Percentiles rank a stretch among this genome's conserved stretches.
These are phyloP conservation scores for Alouatta caraya DNA, from an alignment of 2,797 vertebrate genomes.

Conservation along the genomic window DNA sequence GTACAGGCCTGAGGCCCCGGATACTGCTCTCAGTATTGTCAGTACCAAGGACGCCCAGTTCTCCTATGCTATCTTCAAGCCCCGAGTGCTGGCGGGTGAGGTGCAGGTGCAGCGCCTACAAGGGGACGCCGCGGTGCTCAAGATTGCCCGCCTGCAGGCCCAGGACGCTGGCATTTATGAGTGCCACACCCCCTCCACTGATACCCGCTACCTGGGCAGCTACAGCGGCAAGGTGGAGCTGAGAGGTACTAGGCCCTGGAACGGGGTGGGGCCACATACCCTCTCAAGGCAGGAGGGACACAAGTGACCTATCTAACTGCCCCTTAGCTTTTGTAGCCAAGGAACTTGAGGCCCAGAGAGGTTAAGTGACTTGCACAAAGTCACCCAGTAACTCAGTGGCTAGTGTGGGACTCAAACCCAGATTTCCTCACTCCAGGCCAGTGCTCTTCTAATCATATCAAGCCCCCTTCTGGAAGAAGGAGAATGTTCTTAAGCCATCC, in stretches of 20 bases:
- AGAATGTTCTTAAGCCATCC: neutral
- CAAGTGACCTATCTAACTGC: too few species aligned
- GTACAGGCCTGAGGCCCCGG: constrained; percentile 84
- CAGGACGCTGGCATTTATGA: constrained; percentile 92
- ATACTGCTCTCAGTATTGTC: constrained; percentile 87
- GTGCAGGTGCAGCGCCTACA: constrained; percentile 89
- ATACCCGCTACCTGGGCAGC: constrained; percentile 88
- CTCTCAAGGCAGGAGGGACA: neutral
- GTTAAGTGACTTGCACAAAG: neutral
- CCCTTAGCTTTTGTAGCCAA: neutral
- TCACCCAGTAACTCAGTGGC: neutral
- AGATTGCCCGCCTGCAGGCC: constrained; percentile 86
- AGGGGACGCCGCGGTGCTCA: constrained; percentile 86
- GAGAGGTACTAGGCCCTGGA: constrained; percentile 84
- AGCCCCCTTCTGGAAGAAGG: neutral
- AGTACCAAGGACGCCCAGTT: constrained; percentile 90
- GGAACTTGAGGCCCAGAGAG: neutral
- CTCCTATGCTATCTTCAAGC: constrained; percentile 85
- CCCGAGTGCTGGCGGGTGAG: constrained; percentile 87
- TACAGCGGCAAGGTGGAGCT: constrained; percentile 89
- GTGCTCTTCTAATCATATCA: neutral
- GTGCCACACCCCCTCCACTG: constrained; percentile 93
- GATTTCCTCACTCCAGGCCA: neutral
- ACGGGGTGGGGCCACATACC: rapidly evolving
- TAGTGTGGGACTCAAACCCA: neutral